Evolutionary conservation across 2,888 invertebrate genomes (phyloP).

Genomic region (Alcis repandata): DNA sequence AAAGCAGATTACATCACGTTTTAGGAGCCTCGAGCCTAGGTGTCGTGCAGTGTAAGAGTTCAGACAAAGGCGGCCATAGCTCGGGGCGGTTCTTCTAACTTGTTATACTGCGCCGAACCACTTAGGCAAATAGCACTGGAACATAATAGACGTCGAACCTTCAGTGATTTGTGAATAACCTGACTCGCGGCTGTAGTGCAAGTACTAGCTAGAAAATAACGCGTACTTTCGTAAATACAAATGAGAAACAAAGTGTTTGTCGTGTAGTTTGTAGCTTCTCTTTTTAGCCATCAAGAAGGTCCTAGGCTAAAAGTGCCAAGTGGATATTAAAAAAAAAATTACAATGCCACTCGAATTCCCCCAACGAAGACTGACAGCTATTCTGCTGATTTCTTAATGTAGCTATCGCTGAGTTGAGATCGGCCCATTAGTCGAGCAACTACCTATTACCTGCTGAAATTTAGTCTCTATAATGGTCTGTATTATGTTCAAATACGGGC

Average conservation of each 20-base stretch:
- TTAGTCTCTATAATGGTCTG: background rate
- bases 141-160: constrained; percentile 59
- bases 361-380: too few relatives aligned
- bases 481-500: background rate
- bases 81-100: constrained; percentile 55
- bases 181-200: background rate
- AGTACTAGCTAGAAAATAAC: background rate
- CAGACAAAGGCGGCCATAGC: constrained; percentile 61
- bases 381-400: too few relatives aligned
- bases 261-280: background rate
- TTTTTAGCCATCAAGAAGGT: too few relatives aligned
- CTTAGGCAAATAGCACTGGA: constrained; percentile 71
- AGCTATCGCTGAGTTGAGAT: too few relatives aligned
- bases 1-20: constrained; percentile 61
- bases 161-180: constrained; percentile 49
- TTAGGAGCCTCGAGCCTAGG: constrained; percentile 60
- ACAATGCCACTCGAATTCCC: too few relatives aligned
- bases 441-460: background rate
- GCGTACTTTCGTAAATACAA: background rate
- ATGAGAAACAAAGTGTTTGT: background rate
- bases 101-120: constrained; percentile 65
- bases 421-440: too few relatives aligned
- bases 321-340: too few relatives aligned
- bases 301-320: too few relatives aligned
- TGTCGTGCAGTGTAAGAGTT: constrained; percentile 54